A percentile compares a stretch with the other conserved stretches of the same genome.
These are phyloP conservation scores for Epinotia nisella DNA, from an alignment of 2,888 invertebrate genomes.

Conservation along the genomic window DNA sequence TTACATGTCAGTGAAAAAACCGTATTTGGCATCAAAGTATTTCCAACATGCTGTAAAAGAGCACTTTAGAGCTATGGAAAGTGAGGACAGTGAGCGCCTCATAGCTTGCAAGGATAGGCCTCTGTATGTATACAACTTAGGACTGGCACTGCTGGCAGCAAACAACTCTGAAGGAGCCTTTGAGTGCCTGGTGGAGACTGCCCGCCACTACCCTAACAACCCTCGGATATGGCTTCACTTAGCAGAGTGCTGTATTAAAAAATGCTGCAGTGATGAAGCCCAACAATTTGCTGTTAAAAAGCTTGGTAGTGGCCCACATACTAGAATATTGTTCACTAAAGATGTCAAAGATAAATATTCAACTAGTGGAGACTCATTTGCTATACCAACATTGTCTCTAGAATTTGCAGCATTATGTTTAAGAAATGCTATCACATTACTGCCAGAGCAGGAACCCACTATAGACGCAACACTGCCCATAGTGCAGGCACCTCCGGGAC, in stretches of 20 bases:
- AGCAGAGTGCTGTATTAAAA: conserved; percentile 95
- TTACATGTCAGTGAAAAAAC: conserved; percentile 92
- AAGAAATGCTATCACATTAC: conserved; percentile 90
- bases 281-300: conserved; percentile 77
- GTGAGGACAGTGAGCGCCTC: conserved; percentile 72
- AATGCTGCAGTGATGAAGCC: conserved; percentile 85
- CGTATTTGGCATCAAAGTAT: conserved; percentile 91
- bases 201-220: conserved; percentile 93
- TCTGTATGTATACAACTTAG: conserved; percentile 92
- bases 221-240: conserved; percentile 96
- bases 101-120: conserved; percentile 81
- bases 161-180: conserved; percentile 94
- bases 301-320: conserved; percentile 77
- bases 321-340: conserved; percentile 70
- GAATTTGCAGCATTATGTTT: conserved; percentile 96
- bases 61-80: conserved; percentile 83
- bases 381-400: conserved; percentile 93
- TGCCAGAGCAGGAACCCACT: conserved; percentile 85
- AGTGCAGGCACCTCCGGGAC: conserved; percentile 85
- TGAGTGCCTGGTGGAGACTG: conserved; percentile 94
- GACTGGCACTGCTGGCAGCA: conserved; percentile 92
- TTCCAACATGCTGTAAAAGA: conserved; percentile 91
- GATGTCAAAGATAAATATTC: conserved; percentile 75
- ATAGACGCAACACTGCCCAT: conserved; percentile 63
- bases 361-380: conserved; percentile 88